A percentile compares a stretch with the other conserved stretches of the same genome.
phyloP scores from a whole-genome alignment of 2,888 invertebrate species.

The Dryomyza anilis region DNA sequence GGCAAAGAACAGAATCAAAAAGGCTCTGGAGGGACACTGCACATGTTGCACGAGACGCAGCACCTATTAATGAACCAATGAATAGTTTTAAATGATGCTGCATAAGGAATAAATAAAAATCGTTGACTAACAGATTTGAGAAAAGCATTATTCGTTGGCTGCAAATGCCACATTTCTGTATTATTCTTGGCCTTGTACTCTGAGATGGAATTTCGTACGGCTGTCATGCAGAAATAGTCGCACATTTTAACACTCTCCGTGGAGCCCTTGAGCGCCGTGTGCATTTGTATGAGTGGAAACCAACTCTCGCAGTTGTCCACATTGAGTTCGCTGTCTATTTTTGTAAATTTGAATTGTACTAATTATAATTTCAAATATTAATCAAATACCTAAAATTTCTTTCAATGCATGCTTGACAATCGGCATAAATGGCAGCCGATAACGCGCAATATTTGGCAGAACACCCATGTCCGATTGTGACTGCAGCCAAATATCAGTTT shows the following conservation, averaged over 20 bases:
- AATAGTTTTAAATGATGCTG: not conserved
- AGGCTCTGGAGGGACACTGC: constrained; percentile 50
- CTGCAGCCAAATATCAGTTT: constrained; percentile 59
- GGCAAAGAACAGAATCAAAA: constrained; percentile 58
- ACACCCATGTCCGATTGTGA: constrained; percentile 55
- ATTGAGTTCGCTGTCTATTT: constrained; percentile 54
- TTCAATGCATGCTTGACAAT: constrained; percentile 55
- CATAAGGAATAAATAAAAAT: fast-evolving
- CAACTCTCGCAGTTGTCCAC: constrained; percentile 60
- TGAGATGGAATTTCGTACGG: constrained; percentile 58
- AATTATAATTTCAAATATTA: not conserved
- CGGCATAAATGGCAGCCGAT: constrained; percentile 58
- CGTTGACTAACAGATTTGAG: constrained; percentile 52
- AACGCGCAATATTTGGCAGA: constrained; percentile 59
- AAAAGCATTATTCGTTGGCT: constrained; percentile 61
- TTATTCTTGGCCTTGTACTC: constrained; percentile 55
- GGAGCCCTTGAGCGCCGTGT: constrained; percentile 51
- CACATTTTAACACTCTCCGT: constrained; percentile 50
- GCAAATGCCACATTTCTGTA: constrained; percentile 55
- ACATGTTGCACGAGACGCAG: constrained; percentile 55
- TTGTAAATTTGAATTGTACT: not conserved
- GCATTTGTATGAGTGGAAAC: constrained; percentile 59
- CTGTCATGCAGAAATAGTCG: constrained; percentile 59
- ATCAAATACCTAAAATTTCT: constrained; percentile 48
- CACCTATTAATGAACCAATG: constrained; percentile 40